Base-by-base conservation (phyloP, 1,140 invertebrate species). In the Megalopta genalis region DNA sequence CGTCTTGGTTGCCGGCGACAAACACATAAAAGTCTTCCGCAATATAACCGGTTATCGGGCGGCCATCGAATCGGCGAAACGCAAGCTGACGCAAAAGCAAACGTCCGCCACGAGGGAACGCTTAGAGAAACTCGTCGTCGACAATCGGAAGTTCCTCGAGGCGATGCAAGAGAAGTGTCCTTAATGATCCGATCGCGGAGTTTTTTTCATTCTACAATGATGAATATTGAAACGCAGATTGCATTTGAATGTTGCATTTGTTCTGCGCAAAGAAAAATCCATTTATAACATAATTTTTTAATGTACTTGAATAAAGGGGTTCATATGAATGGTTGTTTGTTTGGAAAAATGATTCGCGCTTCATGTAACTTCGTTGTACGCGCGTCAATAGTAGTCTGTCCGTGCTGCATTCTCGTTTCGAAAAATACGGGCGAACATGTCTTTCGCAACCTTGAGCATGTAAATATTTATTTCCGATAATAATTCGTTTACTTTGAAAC, bases 11-110 rank as follows among this genome's bases (percentile, higher is more conserved):
- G 93, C 95, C 68, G 97, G 96, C 18, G 97, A 98, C 86, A 95
- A 95, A 74, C 95, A 95, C 60, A 95, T 98, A 21, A 94, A 96
- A 65, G 94, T 98, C 25, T 96, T 98, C 83, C 95, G 96, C 86
- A 98, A 98, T 87, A 94, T 98, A 14, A 95, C 96, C 76, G 97
- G 97, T 9, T 96, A 96, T 86, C 93, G 94, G 80, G 95, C 95
- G 18, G 94, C 94, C 1, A 95, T 97, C 64, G 92, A 93, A 49
- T 95, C 95, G 39, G 94, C 97, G 9, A 94, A 94, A 83, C 92
- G 95, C 25, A 95, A 96, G 85, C 90, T 96, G 12, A 93, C 94
- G 66, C 93, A 94, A 71, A 93, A 93, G 59, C 94, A 94, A 79
- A 95, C 94, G 4, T 95, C 96, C 0, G 95, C 95, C 12, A 96